Evolutionary conservation across 2,113 vertebrate genomes (phyloP).

Genomic region (Turnix velox): DNA sequence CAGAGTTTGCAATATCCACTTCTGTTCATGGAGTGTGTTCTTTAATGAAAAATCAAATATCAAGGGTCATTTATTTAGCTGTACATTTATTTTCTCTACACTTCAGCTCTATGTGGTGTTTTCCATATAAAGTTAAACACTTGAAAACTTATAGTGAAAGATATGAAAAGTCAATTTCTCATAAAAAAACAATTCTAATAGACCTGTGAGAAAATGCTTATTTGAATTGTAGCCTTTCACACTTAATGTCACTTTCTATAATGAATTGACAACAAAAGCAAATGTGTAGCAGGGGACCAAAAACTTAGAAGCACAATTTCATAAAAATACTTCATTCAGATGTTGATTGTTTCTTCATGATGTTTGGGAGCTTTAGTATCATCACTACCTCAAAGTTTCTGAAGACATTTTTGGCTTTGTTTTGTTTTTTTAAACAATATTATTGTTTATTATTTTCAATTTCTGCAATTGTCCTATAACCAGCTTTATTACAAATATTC

Average conservation of each 20-base stretch:
- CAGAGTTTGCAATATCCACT: neutral
- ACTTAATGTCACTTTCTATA: neutral
- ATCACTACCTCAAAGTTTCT: neutral
- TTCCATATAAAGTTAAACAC: neutral
- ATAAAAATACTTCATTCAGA: neutral
- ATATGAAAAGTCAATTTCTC: neutral
- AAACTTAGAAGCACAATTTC: neutral
- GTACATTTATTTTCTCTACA: neutral
- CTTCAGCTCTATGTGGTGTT: neutral
- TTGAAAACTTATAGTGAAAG: neutral
- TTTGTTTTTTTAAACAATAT: neutral
- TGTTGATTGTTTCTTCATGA: neutral
- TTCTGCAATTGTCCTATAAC: neutral
- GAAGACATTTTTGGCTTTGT: neutral
- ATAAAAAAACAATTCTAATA: neutral
- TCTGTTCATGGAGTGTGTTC: neutral
- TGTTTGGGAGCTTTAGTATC: neutral
- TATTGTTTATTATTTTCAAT: fast-evolving
- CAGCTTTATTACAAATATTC: neutral
- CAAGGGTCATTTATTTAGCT: neutral
- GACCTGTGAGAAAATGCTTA: neutral
- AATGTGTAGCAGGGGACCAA: neutral
- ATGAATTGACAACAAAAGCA: neutral
- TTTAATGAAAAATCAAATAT: neutral
- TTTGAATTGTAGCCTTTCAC: neutral